Conservation (phyloP, 2,797 vertebrate genomes). For the Karalla daura region DNA sequence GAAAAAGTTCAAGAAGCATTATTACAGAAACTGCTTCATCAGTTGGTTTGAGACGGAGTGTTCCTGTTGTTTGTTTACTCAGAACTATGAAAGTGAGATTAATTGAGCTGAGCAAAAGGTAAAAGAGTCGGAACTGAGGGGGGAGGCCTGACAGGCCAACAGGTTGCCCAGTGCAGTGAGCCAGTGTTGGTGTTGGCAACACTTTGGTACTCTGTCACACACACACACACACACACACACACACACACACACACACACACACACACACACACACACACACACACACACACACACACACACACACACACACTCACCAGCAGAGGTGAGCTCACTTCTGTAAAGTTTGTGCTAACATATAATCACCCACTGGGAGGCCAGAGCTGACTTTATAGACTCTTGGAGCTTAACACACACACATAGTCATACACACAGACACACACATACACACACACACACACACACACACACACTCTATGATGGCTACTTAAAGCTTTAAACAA, state of each 20-base stretch:
- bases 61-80: background rate
- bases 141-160: conserved; percentile 47
- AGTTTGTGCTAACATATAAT: conserved; percentile 81
- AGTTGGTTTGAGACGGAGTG: too few species aligned
- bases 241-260: conserved; percentile 20
- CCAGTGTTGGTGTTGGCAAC: conserved; percentile 64
- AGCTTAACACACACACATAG: conserved; percentile 44
- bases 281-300: conserved; percentile 33
- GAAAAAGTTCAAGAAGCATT: too few species aligned
- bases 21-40: too few species aligned
- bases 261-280: conserved; percentile 40
- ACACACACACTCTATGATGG: background rate
- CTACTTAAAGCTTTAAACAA: conserved; percentile 47
- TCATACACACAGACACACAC: conserved; percentile 10
- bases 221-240: too few species aligned
- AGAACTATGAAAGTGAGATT: background rate
- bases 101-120: background rate
- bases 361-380: conserved; percentile 63
- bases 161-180: conserved; percentile 47
- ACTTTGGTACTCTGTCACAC: conserved; percentile 3
- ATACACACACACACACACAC: conserved; percentile 26
- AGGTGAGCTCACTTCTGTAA: conserved; percentile 84
- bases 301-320: conserved; percentile 36
- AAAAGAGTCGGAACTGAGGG: background rate
- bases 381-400: conserved; percentile 71